A percentile compares a stretch with the other conserved stretches of the same genome.
Evolutionary conservation across 2,888 invertebrate species (phyloP).

Genomic region (Portevinia maculata): DNA sequence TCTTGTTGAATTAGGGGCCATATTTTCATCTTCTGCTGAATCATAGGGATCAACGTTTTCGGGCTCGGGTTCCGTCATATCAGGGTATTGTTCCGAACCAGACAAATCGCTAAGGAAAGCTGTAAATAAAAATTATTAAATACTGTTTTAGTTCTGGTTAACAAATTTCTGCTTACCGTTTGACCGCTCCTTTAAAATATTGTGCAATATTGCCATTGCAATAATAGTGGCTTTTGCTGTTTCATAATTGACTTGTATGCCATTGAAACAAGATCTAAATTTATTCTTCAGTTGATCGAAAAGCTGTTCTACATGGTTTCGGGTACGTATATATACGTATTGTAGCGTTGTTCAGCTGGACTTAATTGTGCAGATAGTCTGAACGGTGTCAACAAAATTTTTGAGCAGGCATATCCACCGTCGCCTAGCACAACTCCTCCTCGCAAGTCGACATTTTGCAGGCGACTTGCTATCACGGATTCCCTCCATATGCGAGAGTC

Average conservation of each 20-base stretch:
- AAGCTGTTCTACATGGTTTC: background rate
- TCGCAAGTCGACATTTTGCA: background rate
- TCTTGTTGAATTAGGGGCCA: too few relatives aligned
- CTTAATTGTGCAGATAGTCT: background rate
- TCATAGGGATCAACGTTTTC: too few relatives aligned
- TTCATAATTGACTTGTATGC: background rate
- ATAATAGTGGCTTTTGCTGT: background rate
- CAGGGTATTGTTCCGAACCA: too few relatives aligned
- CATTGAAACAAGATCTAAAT: background rate
- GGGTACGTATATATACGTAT: background rate
- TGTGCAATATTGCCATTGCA: background rate
- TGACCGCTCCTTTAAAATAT: background rate
- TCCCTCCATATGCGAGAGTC: background rate
- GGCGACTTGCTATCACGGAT: background rate
- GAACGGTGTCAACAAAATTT: background rate
- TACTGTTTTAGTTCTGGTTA: too few relatives aligned
- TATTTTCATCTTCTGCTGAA: too few relatives aligned
- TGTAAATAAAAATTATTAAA: too few relatives aligned
- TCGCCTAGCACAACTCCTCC: slow-evolving; percentile 7
- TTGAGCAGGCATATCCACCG: background rate
- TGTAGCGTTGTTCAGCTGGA: background rate
- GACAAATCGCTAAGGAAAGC: too few relatives aligned
- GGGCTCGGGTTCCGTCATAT: too few relatives aligned
- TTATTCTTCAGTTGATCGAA: background rate
- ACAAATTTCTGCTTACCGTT: too few relatives aligned